Conservation (phyloP, 2,888 invertebrate genomes). For the Platycnemis pennipes region DNA sequence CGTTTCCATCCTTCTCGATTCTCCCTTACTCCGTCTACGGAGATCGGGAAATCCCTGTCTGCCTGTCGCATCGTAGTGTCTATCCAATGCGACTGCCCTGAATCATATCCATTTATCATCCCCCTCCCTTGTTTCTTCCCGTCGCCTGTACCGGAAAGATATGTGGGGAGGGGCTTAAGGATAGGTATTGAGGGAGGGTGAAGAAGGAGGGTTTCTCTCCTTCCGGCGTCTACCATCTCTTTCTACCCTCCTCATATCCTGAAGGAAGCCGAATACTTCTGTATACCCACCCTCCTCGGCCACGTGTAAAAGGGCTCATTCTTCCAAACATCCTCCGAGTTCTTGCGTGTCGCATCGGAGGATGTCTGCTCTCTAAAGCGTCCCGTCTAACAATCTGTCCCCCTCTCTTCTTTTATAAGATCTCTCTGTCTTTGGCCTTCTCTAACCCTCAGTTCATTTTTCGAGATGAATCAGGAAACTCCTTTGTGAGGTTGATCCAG, state of each 20-base stretch:
- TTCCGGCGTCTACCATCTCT: constrained; percentile 53
- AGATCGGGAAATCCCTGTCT: constrained; percentile 19
- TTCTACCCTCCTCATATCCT: neutral
- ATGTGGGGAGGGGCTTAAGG: neutral
- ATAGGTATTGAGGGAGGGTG: neutral
- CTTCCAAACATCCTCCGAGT: neutral
- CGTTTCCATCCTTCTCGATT: neutral
- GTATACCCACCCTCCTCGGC: neutral
- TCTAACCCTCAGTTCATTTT: neutral
- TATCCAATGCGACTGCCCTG: neutral
- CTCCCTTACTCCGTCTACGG: neutral
- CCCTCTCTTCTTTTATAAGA: neutral
- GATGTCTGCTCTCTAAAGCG: neutral
- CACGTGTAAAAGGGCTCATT: neutral
- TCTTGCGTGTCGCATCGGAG: neutral
- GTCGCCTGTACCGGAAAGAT: constrained; percentile 7
- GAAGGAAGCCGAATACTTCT: neutral
- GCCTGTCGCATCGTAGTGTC: neutral
- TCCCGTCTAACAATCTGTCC: neutral
- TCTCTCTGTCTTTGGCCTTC: neutral
- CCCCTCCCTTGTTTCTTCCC: neutral
- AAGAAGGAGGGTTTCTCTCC: constrained; percentile 32
- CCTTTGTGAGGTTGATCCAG: neutral
- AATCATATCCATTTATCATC: constrained; percentile 48
- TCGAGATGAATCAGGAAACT: neutral